phyloP scores from a whole-genome alignment of 2,797 vertebrate species.

The Streptopelia turtur region DNA sequence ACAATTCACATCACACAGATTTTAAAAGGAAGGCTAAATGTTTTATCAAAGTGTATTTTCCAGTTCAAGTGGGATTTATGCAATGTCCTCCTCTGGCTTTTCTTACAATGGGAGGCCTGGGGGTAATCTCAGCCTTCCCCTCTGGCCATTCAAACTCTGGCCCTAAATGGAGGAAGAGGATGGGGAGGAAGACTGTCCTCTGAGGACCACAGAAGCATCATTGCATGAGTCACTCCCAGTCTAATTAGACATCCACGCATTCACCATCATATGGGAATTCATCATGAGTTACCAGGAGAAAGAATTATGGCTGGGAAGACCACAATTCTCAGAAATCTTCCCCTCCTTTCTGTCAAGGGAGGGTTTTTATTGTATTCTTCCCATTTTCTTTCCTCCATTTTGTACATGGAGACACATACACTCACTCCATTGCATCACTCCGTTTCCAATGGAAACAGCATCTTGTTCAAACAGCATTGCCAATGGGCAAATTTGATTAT shows the following conservation, averaged over 20 bases:
- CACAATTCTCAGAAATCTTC: background rate
- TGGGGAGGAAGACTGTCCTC: background rate
- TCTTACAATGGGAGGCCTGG: background rate
- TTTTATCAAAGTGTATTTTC: background rate
- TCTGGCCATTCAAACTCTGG: background rate
- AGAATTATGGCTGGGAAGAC: background rate
- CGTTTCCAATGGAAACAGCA: background rate
- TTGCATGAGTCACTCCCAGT: background rate
- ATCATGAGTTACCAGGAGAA: background rate
- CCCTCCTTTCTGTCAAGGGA: background rate
- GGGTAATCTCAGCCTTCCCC: background rate
- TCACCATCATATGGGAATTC: background rate
- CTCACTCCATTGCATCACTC: background rate
- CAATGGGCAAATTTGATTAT: background rate
- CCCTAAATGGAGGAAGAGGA: background rate
- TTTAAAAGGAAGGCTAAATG: background rate
- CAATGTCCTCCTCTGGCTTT: background rate
- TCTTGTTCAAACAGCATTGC: background rate
- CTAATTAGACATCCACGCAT: background rate
- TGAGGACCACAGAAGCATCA: background rate
- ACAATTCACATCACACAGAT: background rate
- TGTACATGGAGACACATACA: accelerated
- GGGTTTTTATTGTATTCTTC: background rate
- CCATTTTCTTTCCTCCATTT: background rate
- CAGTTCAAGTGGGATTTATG: background rate